Percentiles rank a stretch among this genome's conserved stretches.
phyloP scores from a whole-genome alignment of 2,797 vertebrate genomes.

The Acanthis flammea region DNA sequence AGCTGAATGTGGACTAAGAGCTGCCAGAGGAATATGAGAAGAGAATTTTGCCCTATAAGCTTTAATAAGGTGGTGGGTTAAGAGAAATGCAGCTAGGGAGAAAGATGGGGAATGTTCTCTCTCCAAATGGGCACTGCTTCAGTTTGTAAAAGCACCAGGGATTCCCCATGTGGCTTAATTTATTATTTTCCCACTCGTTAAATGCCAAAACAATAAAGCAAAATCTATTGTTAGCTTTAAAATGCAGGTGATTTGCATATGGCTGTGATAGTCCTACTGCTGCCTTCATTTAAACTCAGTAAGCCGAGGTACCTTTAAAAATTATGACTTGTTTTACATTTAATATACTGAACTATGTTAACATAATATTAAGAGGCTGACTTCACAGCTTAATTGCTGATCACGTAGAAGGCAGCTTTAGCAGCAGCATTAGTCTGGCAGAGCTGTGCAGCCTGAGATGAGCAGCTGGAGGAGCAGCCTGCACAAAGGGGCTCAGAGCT shows the following conservation, averaged over 20 bases:
- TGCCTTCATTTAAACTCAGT: constrained; percentile 63
- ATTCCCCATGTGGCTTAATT: constrained; percentile 66
- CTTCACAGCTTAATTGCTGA: constrained; percentile 67
- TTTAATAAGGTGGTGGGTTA: constrained; percentile 59
- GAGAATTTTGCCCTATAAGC: constrained; percentile 58
- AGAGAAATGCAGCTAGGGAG: constrained; percentile 53
- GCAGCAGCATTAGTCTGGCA: constrained; percentile 8
- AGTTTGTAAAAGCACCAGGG: constrained; percentile 32
- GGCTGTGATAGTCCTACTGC: constrained; percentile 49
- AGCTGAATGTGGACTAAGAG: constrained; percentile 42
- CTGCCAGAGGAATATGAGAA: constrained; percentile 44
- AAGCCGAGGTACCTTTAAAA: constrained; percentile 51
- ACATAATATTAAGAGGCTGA: constrained; percentile 68
- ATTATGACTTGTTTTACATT: constrained; percentile 62
- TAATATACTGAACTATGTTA: constrained; percentile 71
- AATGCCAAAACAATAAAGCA: constrained; percentile 71
- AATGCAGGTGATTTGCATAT: constrained; percentile 57
- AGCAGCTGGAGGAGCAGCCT: constrained; percentile 13
- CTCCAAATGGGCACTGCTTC: constrained; percentile 31
- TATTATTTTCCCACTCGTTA: constrained; percentile 68
- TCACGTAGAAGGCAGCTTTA: constrained; percentile 46
- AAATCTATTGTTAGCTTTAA: constrained; percentile 61
- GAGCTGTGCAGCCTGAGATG: not conserved
- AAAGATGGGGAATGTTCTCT: constrained; percentile 19
- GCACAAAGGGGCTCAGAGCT: constrained; percentile 27